A percentile compares a stretch with the other conserved stretches of the same genome.
phyloP scores from a whole-genome alignment of 2,888 invertebrate species.

The Dugesia japonica region DNA sequence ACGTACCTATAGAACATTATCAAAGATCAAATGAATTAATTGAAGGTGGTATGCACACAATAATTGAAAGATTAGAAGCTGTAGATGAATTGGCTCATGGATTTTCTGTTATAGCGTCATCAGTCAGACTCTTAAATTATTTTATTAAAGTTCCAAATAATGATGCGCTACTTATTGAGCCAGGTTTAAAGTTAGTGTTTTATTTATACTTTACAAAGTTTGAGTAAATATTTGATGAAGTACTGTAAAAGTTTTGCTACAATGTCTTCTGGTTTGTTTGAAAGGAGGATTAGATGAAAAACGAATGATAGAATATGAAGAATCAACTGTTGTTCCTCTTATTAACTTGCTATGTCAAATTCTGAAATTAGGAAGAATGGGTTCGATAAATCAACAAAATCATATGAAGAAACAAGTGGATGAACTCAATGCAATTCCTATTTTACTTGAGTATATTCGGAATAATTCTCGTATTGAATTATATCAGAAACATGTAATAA shows the following conservation, averaged over 20 bases:
- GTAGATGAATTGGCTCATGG: slow-evolving; percentile 9
- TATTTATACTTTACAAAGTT: too few species aligned
- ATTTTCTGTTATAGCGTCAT: background rate
- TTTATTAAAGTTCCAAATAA: slow-evolving; percentile 1
- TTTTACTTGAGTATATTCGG: background rate
- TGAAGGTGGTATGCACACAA: slow-evolving; percentile 2
- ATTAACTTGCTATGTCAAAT: background rate
- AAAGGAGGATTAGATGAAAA: slow-evolving; percentile 10
- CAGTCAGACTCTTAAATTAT: background rate
- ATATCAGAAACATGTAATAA: background rate
- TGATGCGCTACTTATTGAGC: background rate
- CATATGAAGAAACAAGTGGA: background rate
- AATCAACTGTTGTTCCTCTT: background rate
- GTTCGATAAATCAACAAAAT: background rate
- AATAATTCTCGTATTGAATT: background rate
- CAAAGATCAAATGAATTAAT: background rate
- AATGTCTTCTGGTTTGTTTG: background rate
- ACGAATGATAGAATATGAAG: slow-evolving; percentile 15
- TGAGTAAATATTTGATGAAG: too few species aligned
- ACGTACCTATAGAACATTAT: background rate
- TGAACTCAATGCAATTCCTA: background rate
- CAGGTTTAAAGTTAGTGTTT: background rate
- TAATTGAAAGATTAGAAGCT: background rate
- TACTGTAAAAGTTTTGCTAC: background rate
- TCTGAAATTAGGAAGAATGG: background rate